phyloP scores from a whole-genome alignment of 2,888 invertebrate genomes.

The Hanleya hanleyi region DNA sequence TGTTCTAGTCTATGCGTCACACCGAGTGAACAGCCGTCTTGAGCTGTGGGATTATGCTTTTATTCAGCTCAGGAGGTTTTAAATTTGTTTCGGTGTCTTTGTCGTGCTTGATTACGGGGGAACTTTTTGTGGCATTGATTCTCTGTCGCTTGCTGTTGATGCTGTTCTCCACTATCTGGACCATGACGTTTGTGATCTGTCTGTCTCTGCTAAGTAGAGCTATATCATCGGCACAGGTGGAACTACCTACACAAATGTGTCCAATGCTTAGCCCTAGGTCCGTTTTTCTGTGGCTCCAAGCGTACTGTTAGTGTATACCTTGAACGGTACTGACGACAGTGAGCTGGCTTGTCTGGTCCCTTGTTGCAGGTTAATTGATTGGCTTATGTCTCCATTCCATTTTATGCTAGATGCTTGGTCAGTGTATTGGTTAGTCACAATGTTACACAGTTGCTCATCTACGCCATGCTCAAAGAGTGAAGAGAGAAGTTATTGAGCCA shows the following conservation, averaged over 20 bases:
- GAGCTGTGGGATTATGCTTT: background rate
- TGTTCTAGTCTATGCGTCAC: background rate
- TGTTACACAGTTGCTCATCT: background rate
- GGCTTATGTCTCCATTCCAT: background rate
- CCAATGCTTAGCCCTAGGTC: background rate
- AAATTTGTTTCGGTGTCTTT: background rate
- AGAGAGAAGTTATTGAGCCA: background rate
- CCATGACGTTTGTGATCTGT: background rate
- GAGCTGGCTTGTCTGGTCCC: background rate
- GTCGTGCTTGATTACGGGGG: background rate
- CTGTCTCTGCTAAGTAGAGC: background rate
- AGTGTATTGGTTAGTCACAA: background rate
- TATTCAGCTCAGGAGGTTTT: background rate
- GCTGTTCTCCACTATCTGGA: background rate
- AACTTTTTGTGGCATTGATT: background rate
- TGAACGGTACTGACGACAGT: background rate
- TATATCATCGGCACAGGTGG: background rate
- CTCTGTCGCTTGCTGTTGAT: background rate
- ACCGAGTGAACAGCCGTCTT: background rate
- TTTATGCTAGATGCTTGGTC: background rate
- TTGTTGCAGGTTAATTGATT: background rate
- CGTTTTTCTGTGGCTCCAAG: background rate
- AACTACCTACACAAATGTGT: background rate
- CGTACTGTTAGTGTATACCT: background rate
- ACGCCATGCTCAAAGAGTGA: background rate